Evolutionary conservation across 2,113 vertebrate species (phyloP).

Genomic region (Symphodus melops): DNA sequence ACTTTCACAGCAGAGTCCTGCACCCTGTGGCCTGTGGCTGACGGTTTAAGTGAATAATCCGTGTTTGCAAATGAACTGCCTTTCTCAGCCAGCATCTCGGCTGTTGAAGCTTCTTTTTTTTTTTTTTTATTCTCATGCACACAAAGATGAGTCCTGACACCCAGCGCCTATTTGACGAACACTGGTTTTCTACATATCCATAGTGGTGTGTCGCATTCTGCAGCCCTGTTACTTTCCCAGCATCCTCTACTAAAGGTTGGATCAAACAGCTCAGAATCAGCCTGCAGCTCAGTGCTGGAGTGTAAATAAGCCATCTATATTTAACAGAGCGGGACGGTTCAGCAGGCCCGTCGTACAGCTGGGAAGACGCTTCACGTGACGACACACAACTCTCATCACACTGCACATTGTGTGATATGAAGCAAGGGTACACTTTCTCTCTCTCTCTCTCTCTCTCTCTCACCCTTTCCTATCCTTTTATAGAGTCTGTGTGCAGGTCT

Average conservation of each 20-base stretch:
- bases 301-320: constrained; percentile 76
- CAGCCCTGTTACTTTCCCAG: constrained; percentile 12
- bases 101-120: neutral
- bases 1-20: constrained; percentile 29
- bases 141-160: neutral
- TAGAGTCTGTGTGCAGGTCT: constrained; percentile 26
- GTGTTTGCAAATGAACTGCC: neutral
- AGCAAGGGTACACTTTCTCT: constrained; percentile 15
- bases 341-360: constrained; percentile 43
- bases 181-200: neutral
- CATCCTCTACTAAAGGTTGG: constrained; percentile 30
- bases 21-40: constrained; percentile 21
- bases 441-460: neutral
- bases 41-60: constrained; percentile 36
- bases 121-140: neutral
- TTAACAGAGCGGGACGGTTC: constrained; percentile 57
- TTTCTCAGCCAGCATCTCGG: neutral
- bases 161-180: neutral
- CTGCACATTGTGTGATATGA: constrained; percentile 16
- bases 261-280: constrained; percentile 34
- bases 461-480: constrained; percentile 21
- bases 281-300: constrained; percentile 45
- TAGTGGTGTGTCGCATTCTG: neutral
- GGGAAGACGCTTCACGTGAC: constrained; percentile 53
- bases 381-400: constrained; percentile 8